phyloP scores from a whole-genome alignment of 2,888 invertebrate species.

The Netelia virgata region DNA sequence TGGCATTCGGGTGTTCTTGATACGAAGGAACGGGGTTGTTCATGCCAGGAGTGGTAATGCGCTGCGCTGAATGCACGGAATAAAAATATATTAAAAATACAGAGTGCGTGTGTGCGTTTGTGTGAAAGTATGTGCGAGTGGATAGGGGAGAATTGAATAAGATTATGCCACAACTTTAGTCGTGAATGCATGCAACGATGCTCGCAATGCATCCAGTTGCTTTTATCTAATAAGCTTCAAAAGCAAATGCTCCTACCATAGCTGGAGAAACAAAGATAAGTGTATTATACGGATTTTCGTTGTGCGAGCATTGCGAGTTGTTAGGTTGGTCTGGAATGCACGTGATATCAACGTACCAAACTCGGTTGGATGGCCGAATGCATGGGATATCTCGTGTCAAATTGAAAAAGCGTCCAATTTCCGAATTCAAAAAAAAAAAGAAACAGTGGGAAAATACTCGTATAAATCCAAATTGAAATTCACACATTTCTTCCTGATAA shows the following conservation, averaged over 20 bases:
- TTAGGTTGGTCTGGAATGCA: conserved; percentile 34
- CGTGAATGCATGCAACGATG: conserved; percentile 43
- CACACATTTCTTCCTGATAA: no score
- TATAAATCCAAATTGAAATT: no score
- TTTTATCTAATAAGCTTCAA: conserved; percentile 81
- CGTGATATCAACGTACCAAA: conserved; percentile 52
- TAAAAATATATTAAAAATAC: conserved; percentile 3
- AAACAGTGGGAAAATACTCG: no score
- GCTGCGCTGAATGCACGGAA: no score
- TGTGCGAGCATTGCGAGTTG: conserved; percentile 62
- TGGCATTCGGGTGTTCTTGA: no score
- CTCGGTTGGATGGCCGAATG: conserved; percentile 27
- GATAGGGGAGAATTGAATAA: conserved; percentile 46
- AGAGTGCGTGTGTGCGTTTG: background rate
- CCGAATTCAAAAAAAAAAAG: background rate
- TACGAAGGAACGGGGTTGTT: no score
- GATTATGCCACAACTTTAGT: conserved; percentile 64
- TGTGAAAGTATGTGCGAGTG: background rate
- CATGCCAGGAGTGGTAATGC: no score
- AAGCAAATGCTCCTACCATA: conserved; percentile 77
- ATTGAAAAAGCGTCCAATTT: background rate
- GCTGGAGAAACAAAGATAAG: conserved; percentile 81
- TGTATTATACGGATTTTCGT: conserved; percentile 81
- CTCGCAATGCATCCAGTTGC: conserved; percentile 64
- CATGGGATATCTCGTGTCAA: background rate